Evolutionary conservation across 2,888 invertebrate species (phyloP).

Genomic region (Lithosia quadra): DNA sequence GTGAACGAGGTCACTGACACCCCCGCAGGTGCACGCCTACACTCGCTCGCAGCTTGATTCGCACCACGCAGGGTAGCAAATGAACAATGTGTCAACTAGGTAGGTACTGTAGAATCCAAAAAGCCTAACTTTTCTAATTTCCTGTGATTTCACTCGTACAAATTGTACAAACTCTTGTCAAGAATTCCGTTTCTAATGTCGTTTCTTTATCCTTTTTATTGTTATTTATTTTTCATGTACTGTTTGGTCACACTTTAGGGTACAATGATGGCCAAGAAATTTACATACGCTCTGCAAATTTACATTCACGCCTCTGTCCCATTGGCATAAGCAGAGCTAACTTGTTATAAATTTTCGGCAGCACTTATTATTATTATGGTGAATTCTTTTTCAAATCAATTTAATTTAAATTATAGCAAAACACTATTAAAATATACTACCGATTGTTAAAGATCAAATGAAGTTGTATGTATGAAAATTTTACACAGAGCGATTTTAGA

Average conservation of each 20-base stretch:
- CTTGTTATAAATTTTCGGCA: not conserved
- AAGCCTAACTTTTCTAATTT: constrained; percentile 61
- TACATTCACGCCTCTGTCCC: too few relatives aligned
- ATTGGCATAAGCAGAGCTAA: too few relatives aligned
- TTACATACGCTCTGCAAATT: too few relatives aligned
- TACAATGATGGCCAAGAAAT: not conserved
- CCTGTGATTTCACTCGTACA: constrained; percentile 38
- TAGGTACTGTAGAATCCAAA: constrained; percentile 40
- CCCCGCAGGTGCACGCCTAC: constrained; percentile 67
- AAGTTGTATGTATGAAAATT: not conserved
- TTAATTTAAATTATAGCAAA: not conserved
- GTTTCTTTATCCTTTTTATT: not conserved
- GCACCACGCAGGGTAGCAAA: constrained; percentile 47
- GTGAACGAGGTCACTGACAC: constrained; percentile 81
- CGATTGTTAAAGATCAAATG: not conserved
- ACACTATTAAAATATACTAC: not conserved
- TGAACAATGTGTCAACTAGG: constrained; percentile 29
- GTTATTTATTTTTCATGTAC: constrained; percentile 14
- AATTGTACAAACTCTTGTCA: not conserved
- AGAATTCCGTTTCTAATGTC: not conserved
- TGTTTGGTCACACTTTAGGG: not conserved
- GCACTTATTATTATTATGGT: too few relatives aligned
- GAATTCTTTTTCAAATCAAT: not conserved
- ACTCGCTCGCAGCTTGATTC: constrained; percentile 44
- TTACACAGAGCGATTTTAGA: constrained; percentile 31